Evolutionary conservation across 2,113 vertebrate species (phyloP).

Genomic region (Mesocricetus auratus): DNA sequence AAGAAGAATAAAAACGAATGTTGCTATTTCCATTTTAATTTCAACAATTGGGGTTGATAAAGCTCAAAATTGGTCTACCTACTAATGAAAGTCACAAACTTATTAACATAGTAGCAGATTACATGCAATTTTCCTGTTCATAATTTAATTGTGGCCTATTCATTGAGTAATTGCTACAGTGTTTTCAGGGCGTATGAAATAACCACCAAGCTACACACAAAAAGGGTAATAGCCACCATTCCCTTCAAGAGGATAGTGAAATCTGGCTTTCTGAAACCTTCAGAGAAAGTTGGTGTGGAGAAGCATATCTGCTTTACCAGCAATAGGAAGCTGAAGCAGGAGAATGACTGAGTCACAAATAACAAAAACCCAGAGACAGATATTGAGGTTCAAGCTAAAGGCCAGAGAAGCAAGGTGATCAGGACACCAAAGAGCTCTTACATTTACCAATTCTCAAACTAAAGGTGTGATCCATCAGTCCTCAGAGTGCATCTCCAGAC

Average conservation of each 20-base stretch:
- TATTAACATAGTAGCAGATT: constrained; percentile 68
- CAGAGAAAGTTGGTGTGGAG: background rate
- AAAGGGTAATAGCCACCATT: background rate
- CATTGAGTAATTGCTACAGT: constrained; percentile 39
- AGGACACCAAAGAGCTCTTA: too few species aligned
- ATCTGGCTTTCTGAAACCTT: background rate
- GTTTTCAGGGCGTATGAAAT: constrained; percentile 36
- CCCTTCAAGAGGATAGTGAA: background rate
- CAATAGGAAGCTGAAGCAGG: background rate
- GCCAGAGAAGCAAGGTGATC: too few species aligned
- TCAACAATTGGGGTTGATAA: constrained; percentile 59
- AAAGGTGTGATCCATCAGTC: too few species aligned
- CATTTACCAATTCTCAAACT: too few species aligned
- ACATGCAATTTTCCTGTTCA: constrained; percentile 61
- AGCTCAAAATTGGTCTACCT: constrained; percentile 68
- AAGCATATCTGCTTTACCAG: background rate
- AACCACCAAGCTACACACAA: constrained; percentile 32
- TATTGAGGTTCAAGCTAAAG: too few species aligned
- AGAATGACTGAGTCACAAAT: background rate
- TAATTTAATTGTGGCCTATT: constrained; percentile 74
- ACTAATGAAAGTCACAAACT: constrained; percentile 56
- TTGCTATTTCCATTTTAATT: constrained; percentile 75
- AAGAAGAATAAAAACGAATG: constrained; percentile 74
- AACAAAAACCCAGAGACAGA: too few species aligned
- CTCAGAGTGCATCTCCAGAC: too few species aligned